Base-by-base conservation (phyloP, 2,113 vertebrate species). In the Galbula dea region DNA sequence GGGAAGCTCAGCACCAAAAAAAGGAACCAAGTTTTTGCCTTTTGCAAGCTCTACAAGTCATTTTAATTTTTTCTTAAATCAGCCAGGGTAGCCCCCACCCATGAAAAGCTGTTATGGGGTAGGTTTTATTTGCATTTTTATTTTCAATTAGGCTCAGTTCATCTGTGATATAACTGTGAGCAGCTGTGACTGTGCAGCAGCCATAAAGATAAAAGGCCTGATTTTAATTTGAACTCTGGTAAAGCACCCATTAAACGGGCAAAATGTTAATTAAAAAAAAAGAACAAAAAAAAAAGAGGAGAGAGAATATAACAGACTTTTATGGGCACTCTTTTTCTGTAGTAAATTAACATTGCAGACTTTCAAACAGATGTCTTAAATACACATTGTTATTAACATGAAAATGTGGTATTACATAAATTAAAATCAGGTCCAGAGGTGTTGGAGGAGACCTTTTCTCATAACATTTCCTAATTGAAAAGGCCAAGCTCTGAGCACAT, bases 341-440 rank as follows among this genome's bases (percentile, higher is more conserved):
- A 96, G 95, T 97, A 97, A 98, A 98, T 98, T 97, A 98, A 97
- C 97, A 97, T 98, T 96, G 97, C 97, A 97, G 97, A 96, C 97
- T 96, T 98, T 97, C 96, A 96, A 98, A 97, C 98, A 98, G 97
- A 98, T 98, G 98, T 97, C 97, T 98, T 98, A 98, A 97, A 97
- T 97, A 97, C 95, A 97, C 96, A 95, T 95, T 94, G 49, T 98
- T 98, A 97, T 97, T 97, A 98, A 97, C 97, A 97, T 97, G 95
- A 98, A 98, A 98, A 98, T 97, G 97, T 97, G 97, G 97, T 97
- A 96, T 97, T 98, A 97, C 96, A 95, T 97, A 97, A 98, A 98
- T 98, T 97, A 98, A 97, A 98, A 96, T 98, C 98, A 98, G 97
- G 97, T 97, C 94, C 96, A 93, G 93, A 92, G 75, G 96, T 96